Evolutionary conservation across 2,797 vertebrate genomes (phyloP), one percentile per base, ranked within the genome.

Genomic region (Thalassophryne amazonica): DNA sequence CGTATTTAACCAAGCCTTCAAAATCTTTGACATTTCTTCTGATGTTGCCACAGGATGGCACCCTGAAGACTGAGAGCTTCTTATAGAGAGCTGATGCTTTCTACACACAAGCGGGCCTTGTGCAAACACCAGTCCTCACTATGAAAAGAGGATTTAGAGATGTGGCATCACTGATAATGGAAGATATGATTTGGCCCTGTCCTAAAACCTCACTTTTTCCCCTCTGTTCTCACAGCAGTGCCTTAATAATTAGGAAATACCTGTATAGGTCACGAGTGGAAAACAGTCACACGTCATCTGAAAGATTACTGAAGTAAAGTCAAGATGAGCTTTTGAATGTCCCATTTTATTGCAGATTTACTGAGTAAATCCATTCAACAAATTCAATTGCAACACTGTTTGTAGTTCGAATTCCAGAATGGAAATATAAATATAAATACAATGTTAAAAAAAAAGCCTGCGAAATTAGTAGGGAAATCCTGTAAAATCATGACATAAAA

Each of bases 21-120:
- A 74, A 89, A 89, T 87, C 84, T 85, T 85, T 90, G 89, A 89
- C 89, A 89, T 90, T 90, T 89, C 85, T 84, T 89, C 78, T 88
- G 84, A 89, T 89, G 88, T 87, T 86, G 85, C 84, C 80, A 84
- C 76, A 74, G 84, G 84, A 79, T 84, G 81, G 85, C 83, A 81
- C 82, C 88, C 82, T 68, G 78, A 86, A 87, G 82, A 86, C 86
- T 56, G 59, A 48, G 63, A n/a, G 73, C 81, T 84, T 76, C 83
- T 78, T 69, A 70, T 69, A 65, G 49, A 66, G 74, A 55, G 63
- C 61, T 40, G 36, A 33, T 53, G 71, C 71, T 60, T 59, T 68
- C 54, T 36, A 62, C 72, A 65, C 72, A 76, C 63, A 56, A 57
- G 59, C 69, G 15, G 68, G 64, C 54, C 60, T 25, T 57, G 72